Conservation (phyloP, 2,888 invertebrate species). For the Campopleginae sp. region DNA sequence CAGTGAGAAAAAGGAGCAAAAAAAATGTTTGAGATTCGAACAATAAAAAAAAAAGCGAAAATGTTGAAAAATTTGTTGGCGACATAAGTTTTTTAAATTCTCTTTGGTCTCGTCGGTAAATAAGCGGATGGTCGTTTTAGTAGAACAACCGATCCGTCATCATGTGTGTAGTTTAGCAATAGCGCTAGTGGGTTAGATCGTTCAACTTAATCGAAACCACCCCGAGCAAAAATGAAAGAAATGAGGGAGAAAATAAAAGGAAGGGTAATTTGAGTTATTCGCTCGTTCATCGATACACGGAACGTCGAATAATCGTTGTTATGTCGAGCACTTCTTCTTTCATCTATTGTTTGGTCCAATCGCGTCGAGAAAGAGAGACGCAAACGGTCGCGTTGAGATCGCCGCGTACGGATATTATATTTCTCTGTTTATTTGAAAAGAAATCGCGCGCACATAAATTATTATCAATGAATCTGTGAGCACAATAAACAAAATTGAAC, state of each 20-base stretch:
- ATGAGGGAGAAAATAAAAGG: constrained; percentile 24
- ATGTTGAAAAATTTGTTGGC: constrained; percentile 36
- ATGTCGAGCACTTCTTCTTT: constrained; percentile 56
- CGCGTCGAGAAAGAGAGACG: constrained; percentile 33
- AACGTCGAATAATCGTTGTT: constrained; percentile 54
- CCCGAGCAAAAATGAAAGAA: constrained; percentile 47
- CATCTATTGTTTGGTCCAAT: constrained; percentile 47
- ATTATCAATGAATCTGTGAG: constrained; percentile 7
- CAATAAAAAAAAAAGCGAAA: constrained; percentile 16
- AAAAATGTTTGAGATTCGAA: constrained; percentile 12
- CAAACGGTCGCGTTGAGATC: neutral
- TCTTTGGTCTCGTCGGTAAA: constrained; percentile 66
- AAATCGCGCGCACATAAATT: constrained; percentile 56
- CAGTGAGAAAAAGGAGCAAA: constrained; percentile 1
- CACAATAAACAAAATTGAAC: neutral
- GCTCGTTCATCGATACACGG: constrained; percentile 38
- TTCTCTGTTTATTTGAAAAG: constrained; percentile 34
- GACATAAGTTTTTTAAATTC: constrained; percentile 46
- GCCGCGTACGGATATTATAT: constrained; percentile 25
- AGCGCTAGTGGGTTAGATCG: constrained; percentile 76
- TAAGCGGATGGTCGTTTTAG: constrained; percentile 61
- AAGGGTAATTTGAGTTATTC: constrained; percentile 28
- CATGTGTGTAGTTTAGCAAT: constrained; percentile 82
- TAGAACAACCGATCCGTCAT: constrained; percentile 70
- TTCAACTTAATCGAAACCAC: constrained; percentile 69